These are phyloP conservation scores for Apomyelois bistriatella DNA, from an alignment of 2,888 invertebrate genomes.

Conservation along the genomic window DNA sequence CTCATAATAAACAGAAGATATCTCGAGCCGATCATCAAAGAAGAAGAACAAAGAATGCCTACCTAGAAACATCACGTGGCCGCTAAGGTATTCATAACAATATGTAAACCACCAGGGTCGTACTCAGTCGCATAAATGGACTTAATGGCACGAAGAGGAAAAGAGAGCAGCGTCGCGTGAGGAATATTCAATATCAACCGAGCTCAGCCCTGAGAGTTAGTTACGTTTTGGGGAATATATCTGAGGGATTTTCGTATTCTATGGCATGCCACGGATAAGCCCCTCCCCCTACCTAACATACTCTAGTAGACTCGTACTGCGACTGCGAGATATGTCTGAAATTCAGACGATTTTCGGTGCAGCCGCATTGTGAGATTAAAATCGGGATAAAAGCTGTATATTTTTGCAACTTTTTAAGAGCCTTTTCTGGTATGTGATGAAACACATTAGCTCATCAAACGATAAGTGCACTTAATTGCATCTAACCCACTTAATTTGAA, in stretches of 20 bases:
- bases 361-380: background rate
- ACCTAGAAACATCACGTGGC: background rate
- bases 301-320: background rate
- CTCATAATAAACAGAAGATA: no score
- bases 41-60: background rate
- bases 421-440: background rate
- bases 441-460: conserved; percentile 2
- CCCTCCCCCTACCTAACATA: background rate
- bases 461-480: conserved; percentile 9
- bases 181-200: conserved; percentile 41
- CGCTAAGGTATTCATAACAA: conserved; percentile 26
- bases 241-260: conserved; percentile 15
- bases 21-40: no score
- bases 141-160: conserved; percentile 32
- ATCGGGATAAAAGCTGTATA: background rate
- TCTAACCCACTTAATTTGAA: conserved; percentile 7
- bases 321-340: background rate
- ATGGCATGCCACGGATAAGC: conserved; percentile 7
- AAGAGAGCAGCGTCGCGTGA: conserved; percentile 32
- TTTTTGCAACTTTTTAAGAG: background rate
- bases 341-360: background rate
- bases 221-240: conserved; percentile 19
- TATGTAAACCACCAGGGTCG: conserved; percentile 24
- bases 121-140: conserved; percentile 26
- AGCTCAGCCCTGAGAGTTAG: conserved; percentile 19